Evolutionary conservation across 37 sponge, comb jelly and placozoan genomes (phyloP), one percentile per base, ranked within the genome.

Genomic region (Theonella swinhoei): DNA sequence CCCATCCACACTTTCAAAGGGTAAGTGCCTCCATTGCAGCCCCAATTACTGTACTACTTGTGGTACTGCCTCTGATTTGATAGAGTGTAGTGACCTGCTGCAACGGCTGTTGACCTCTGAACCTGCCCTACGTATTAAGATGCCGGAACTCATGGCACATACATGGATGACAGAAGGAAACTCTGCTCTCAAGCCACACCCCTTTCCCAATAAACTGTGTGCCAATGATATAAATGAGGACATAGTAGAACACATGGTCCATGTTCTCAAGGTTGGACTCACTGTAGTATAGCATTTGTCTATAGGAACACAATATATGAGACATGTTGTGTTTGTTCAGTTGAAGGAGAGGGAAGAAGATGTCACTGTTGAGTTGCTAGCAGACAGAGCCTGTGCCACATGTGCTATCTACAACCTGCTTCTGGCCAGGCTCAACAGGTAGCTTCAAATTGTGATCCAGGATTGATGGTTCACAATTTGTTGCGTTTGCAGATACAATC

Each of bases 1-100:
- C n/a, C 99, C 99, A 0, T 85, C 87, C 75, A 66, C 80, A 39
- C 76, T 98, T 1, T 85, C 92, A 26, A 17, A 28, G 37, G 79
- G 97, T 96, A 64, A 66, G 85, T 78, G 24, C 47, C 29, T 29
- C 5, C n/a, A n/a, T n/a, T n/a, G n/a, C n/a, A 2, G 3, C 72
- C 39, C 35, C 72, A 2, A 3, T 29, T 29, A 29, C 64, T 29
- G 7, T 64, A 25, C 64, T 64, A 3, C 8, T 29, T 29, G 28
- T 7, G 28, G 4, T 29, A 4, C 64, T 64, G 3, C 64, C 4
- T 29, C 4, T 7, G 4, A 25, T 9, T 29, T 64, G 28, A 9
- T 68, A 91, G 94, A 74, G 3, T 95, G 96, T 82, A 91, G 81
- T 41, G 94, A 94, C 62, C 81, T 95, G 34, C 78, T 98, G 61